These are phyloP conservation scores for Linyphia triangularis DNA, from an alignment of 2,888 invertebrate species.

Conservation along the genomic window DNA sequence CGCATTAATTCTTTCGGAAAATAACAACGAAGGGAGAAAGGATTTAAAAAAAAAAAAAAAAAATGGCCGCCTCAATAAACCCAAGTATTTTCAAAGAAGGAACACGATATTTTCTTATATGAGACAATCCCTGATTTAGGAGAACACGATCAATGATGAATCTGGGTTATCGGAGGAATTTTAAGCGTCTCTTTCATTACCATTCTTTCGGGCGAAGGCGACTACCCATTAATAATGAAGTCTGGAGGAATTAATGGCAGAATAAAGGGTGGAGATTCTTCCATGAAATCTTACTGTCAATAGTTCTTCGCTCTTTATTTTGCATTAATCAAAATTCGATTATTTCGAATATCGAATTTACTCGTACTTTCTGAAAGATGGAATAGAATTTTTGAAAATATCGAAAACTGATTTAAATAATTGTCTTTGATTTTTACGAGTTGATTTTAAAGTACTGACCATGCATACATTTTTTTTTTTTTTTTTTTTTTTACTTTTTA, in stretches of 20 bases:
- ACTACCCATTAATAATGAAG: conserved; percentile 49
- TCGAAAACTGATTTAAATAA: no score
- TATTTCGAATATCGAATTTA: no score
- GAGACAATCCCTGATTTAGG: conserved; percentile 10
- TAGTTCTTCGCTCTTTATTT: not conserved
- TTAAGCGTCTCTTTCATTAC: conserved; percentile 46
- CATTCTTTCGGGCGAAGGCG: conserved; percentile 3
- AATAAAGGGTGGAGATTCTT: conserved; percentile 21
- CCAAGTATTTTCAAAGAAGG: conserved; percentile 6
- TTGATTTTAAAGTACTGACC: no score
- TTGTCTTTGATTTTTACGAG: no score
- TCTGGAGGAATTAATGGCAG: conserved; percentile 32
- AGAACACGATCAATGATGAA: conserved; percentile 31
- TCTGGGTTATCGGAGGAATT: conserved; percentile 25
- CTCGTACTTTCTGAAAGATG: no score
- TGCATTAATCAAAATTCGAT: not conserved
- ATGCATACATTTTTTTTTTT: no score
- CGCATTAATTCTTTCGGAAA: not conserved
- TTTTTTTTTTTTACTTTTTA: no score
- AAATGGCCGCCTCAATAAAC: conserved; percentile 32
- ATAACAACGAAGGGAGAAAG: no score
- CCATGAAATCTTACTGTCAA: not conserved
- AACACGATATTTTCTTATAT: not conserved
- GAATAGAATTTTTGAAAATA: no score
- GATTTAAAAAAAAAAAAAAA: conserved; percentile 11